Evolutionary conservation across 2,113 vertebrate species (phyloP).

Genomic region (Peromyscus polionotus): DNA sequence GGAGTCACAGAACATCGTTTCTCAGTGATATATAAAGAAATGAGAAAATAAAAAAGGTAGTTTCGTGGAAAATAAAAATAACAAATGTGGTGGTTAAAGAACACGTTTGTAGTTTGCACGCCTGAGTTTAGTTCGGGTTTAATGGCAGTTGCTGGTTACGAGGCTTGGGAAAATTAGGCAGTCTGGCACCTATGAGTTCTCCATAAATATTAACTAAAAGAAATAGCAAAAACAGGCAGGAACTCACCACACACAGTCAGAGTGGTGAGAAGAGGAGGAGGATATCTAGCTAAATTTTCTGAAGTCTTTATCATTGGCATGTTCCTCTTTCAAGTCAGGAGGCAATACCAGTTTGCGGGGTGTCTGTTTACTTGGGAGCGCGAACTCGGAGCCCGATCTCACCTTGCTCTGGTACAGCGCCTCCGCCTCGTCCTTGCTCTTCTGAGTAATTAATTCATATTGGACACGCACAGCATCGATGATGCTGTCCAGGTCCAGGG

Average conservation of each 20-base stretch:
- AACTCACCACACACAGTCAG: background rate
- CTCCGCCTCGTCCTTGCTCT: slow-evolving; percentile 93
- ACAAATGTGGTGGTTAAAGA: background rate
- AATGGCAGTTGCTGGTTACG: background rate
- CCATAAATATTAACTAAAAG: background rate
- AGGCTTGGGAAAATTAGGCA: background rate
- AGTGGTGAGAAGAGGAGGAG: background rate
- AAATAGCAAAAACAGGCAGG: background rate
- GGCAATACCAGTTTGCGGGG: background rate
- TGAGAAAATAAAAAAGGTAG: background rate
- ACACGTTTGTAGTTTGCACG: background rate
- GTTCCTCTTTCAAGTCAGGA: background rate
- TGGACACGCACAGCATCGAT: slow-evolving; percentile 92
- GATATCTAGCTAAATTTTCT: background rate
- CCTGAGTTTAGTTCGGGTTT: background rate
- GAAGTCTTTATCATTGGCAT: background rate
- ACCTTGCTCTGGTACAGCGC: slow-evolving; percentile 94
- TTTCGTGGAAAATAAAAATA: background rate
- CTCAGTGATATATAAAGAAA: background rate
- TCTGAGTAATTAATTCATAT: slow-evolving; percentile 92
- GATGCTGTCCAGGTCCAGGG: slow-evolving; percentile 92
- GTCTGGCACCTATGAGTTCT: background rate
- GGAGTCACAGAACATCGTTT: background rate
- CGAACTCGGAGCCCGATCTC: background rate
- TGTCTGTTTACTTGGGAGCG: background rate